Evolutionary conservation across 2,888 invertebrate genomes (phyloP).

Genomic region (Synergus itoensis): DNA sequence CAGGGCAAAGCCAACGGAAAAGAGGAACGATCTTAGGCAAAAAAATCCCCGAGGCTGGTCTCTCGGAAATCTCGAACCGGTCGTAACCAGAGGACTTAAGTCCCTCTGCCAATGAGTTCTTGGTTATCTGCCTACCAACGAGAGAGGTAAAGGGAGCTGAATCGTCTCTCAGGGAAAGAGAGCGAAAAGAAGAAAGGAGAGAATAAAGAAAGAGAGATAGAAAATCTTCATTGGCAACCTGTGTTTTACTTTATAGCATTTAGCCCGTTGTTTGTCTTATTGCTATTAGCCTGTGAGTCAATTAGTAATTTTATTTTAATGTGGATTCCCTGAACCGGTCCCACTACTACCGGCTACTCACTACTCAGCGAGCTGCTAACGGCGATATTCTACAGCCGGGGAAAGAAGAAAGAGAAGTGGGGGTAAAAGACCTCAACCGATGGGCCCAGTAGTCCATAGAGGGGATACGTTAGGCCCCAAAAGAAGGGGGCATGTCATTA

Average conservation of each 20-base stretch:
- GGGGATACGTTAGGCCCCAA: conserved; percentile 48
- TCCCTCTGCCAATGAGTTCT: conserved; percentile 45
- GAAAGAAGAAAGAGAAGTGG: conserved; percentile 39
- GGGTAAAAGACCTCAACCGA: conserved; percentile 50
- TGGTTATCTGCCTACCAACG: conserved; percentile 53
- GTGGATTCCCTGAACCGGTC: conserved; percentile 74
- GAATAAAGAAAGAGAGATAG: conserved; percentile 45
- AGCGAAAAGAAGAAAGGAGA: conserved; percentile 50
- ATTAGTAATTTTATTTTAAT: conserved; percentile 77
- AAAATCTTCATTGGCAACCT: conserved; percentile 68
- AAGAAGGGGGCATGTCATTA: conserved; percentile 74
- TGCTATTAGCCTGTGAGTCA: conserved; percentile 75
- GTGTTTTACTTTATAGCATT: conserved; percentile 77
- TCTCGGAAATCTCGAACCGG: conserved; percentile 69
- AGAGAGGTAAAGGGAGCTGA: conserved; percentile 15
- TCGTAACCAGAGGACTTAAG: conserved; percentile 61
- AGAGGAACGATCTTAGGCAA: conserved; percentile 45
- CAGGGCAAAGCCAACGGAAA: conserved; percentile 33
- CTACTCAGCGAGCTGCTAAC: conserved; percentile 48
- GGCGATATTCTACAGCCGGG: conserved; percentile 33
- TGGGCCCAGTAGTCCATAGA: conserved; percentile 42
- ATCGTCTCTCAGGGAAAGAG: conserved; percentile 47
- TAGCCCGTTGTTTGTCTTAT: conserved; percentile 77
- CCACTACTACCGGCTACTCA: conserved; percentile 52
- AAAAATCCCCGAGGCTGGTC: conserved; percentile 54